Evolutionary conservation across 2,797 vertebrate species (phyloP).

Genomic region (Hemibagrus guttatus): DNA sequence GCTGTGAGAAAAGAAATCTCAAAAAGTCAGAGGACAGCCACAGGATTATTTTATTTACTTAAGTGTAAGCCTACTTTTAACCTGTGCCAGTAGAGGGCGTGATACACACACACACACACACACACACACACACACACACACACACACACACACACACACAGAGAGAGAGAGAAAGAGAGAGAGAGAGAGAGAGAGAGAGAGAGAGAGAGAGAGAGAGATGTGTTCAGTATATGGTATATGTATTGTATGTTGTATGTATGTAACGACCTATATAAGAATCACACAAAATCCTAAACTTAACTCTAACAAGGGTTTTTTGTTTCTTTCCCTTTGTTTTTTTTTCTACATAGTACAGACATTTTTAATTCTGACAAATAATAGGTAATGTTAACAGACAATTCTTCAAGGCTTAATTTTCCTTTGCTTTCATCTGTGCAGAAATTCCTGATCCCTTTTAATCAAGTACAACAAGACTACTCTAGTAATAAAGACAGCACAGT

Average conservation of each 20-base stretch:
- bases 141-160: neutral
- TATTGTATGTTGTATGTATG: neutral
- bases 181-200: too few species aligned
- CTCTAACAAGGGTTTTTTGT: neutral
- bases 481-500: conserved; percentile 9
- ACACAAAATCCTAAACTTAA: neutral
- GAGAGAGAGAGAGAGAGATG: too few species aligned
- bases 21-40: conserved; percentile 3
- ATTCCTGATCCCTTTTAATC: neutral
- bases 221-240: neutral
- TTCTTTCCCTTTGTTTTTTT: neutral
- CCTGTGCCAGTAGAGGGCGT: conserved; percentile 26
- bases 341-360: neutral
- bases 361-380: neutral
- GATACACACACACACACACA: neutral
- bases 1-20: neutral
- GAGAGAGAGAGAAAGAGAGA: too few species aligned
- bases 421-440: neutral
- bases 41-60: conserved; percentile 15
- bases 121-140: neutral
- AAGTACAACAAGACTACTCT: neutral
- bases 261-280: neutral
- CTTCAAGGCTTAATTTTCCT: neutral
- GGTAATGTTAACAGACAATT: neutral
- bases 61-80: neutral